Evolutionary conservation across 2,888 invertebrate genomes (phyloP).

Genomic region (Cheilosia variabilis): DNA sequence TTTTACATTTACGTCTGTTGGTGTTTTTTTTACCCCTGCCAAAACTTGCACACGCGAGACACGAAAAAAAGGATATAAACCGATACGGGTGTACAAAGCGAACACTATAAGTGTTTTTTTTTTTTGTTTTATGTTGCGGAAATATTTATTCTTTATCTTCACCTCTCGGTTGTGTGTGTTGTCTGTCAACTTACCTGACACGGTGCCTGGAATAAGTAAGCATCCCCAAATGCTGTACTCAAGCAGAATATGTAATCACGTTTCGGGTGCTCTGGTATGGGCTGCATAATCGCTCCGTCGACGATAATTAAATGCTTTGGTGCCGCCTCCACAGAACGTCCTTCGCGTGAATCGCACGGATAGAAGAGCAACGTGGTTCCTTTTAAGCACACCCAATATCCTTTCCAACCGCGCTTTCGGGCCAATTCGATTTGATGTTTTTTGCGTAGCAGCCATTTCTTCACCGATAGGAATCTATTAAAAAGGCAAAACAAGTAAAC

Average conservation of each 20-base stretch:
- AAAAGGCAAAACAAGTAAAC: constrained; percentile 47
- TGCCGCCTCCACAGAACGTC: constrained; percentile 94
- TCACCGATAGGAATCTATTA: constrained; percentile 96
- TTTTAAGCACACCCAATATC: constrained; percentile 99
- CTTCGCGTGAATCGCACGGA: constrained; percentile 96
- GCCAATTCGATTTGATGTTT: constrained; percentile 98
- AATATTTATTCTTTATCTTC: constrained; percentile 65
- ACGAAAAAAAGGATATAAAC: constrained; percentile 59
- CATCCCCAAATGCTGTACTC: constrained; percentile 98
- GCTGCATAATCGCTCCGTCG: constrained; percentile 98
- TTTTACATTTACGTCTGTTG: constrained; percentile 47
- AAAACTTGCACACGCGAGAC: constrained; percentile 16
- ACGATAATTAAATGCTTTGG: constrained; percentile 98
- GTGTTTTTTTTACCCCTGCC: constrained; percentile 2
- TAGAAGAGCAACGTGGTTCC: constrained; percentile 98
- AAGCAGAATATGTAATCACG: constrained; percentile 98
- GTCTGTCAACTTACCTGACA: constrained; percentile 87
- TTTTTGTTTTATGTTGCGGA: constrained; percentile 68
- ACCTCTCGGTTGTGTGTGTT: constrained; percentile 34
- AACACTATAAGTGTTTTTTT: constrained; percentile 28
- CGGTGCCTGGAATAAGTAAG: constrained; percentile 97
- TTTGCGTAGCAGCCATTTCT: constrained; percentile 98
- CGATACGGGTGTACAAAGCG: constrained; percentile 36
- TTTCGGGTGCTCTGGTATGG: constrained; percentile 99
- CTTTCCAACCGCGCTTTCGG: constrained; percentile 98